Evolutionary conservation across 2,113 vertebrate genomes (phyloP), one percentile per base, ranked within the genome.

Genomic region (Pseudopipra pipra): DNA sequence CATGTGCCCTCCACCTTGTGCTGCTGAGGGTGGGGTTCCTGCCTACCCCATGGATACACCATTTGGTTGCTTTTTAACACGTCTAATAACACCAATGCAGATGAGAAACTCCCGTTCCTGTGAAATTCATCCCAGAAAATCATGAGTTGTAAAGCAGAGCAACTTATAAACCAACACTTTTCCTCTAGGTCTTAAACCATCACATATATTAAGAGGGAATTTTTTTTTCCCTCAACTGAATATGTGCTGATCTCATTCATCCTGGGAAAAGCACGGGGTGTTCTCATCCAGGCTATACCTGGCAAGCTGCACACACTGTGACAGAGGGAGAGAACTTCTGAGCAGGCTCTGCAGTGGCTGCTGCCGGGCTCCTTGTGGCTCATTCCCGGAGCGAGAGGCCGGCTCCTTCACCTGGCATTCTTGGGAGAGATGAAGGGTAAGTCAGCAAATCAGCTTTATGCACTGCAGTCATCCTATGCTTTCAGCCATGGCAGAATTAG

Each of bases 171-270:
- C 61, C 61, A 18, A 16, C 4, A 23, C 30, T 74, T 86, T 27
- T 52, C 54, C 43, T 72, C 75, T 71, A 62, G 49, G 47, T 91
- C 61, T 33, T 22, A 81, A 94, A 89, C 58, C 70, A 82, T 79
- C 46, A 24, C 43, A 52, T 67, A 49, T 43, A 63, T 79, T 31
- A 80, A 77, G 24, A 73, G 58, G 11, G 35, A n/a, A 12, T 66
- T 13, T 47, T 47, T 41, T 74, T 65, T 71, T 14, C 3, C 41
- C 33, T 86, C 77, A 72, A 88, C 67, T 84, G 90, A 83, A 74
- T 96, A 93, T 95, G 93, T 85, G 96, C 96, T 97, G 97, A 97
- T 96, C 96, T 97, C 97, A 95, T 91, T 94, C 94, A 97, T 93
- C 91, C 56, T 75, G 85, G 91, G 94, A 89, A 87, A 90, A 92